A percentile compares a stretch with the other conserved stretches of the same genome.
Conservation (phyloP, 1,140 invertebrate species). For the Pseudomyrmex pallidus region DNA sequence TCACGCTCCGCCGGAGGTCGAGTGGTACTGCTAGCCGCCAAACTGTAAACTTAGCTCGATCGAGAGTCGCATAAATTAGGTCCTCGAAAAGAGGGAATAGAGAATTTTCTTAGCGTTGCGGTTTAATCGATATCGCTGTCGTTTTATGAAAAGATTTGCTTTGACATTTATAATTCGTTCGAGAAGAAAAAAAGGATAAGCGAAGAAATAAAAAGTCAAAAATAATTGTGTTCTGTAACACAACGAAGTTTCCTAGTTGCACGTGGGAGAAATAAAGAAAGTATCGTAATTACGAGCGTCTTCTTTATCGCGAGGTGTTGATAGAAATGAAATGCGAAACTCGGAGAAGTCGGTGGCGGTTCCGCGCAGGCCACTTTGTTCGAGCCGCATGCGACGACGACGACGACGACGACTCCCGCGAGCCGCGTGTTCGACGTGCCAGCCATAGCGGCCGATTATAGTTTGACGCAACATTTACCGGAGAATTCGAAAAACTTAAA, state of each 20-base stretch:
- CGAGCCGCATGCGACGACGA: not conserved
- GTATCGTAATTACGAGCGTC: not conserved
- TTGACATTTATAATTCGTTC: not conserved
- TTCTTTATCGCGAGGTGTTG: conserved; percentile 31
- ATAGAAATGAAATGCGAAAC: conserved; percentile 23
- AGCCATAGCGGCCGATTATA: conserved; percentile 38
- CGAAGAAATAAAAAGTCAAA: not conserved
- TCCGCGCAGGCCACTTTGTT: conserved; percentile 13
- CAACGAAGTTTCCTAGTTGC: not conserved
- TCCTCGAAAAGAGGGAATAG: conserved; percentile 65
- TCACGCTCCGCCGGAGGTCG: conserved; percentile 80
- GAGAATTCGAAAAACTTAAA: conserved; percentile 64
- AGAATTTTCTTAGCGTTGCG: conserved; percentile 61
- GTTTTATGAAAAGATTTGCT: not conserved
- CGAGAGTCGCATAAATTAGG: conserved; percentile 79
- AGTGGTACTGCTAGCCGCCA: conserved; percentile 83
- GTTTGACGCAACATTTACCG: conserved; percentile 56
- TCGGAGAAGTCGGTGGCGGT: not conserved
- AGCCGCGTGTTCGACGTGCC: conserved; percentile 40
- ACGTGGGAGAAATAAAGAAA: not conserved
- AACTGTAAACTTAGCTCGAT: conserved; percentile 77
- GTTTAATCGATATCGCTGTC: conserved; percentile 78
- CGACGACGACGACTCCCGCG: too few relatives aligned
- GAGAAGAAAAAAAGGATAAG: not conserved
- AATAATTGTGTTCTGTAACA: not conserved